Conservation (phyloP, 2,113 vertebrate species). For the Mus spicilegus region DNA sequence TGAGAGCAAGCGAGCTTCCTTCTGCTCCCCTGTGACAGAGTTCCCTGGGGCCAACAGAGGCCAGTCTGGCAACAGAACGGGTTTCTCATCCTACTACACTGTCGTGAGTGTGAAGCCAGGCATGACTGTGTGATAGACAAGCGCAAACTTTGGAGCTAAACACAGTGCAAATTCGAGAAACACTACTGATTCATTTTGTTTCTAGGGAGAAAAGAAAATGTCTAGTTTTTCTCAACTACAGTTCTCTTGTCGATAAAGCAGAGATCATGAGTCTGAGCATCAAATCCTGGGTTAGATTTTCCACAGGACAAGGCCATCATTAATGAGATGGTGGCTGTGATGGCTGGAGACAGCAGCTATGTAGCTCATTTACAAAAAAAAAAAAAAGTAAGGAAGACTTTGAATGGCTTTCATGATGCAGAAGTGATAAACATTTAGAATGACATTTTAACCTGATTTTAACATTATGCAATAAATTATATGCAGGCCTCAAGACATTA, state of each 20-base stretch:
- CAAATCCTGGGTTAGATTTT: neutral
- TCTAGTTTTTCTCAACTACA: neutral
- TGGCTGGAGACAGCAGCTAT: neutral
- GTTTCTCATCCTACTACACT: neutral
- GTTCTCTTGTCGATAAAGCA: neutral
- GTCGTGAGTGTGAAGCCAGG: neutral
- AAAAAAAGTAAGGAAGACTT: neutral
- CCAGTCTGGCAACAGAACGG: neutral
- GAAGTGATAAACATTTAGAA: neutral
- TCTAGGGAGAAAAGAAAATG: neutral
- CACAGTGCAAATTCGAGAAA: neutral
- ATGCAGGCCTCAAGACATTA: neutral
- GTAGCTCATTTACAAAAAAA: neutral
- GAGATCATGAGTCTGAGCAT: neutral
- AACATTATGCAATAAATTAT: neutral
- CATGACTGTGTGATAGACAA: neutral
- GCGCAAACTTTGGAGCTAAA: neutral
- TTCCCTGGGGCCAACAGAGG: neutral
- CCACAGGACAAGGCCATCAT: neutral
- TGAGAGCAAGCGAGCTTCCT: accelerated
- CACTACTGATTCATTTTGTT: neutral
- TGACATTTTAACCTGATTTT: neutral
- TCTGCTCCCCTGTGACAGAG: neutral
- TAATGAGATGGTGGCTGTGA: too few relatives aligned
- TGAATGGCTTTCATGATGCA: neutral